Conservation (phyloP, 2,113 vertebrate species). For the Sebastes fasciatus region DNA sequence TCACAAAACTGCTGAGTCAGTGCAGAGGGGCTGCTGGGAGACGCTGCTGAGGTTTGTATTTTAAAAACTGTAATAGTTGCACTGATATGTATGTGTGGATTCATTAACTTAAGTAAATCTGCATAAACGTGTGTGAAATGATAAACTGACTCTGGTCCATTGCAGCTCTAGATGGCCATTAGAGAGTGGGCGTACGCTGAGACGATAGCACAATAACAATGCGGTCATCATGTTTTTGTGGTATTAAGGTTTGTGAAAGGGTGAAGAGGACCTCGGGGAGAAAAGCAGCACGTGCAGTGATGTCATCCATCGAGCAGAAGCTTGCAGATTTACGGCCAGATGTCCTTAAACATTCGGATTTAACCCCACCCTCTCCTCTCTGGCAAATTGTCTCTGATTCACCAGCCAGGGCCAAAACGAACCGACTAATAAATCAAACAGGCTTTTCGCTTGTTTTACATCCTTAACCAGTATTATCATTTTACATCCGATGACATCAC, state of each 20-base stretch:
- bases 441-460: constrained; percentile 27
- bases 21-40: not conserved
- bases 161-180: not conserved
- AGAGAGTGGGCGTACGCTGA: constrained; percentile 35
- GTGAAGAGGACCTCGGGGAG: constrained; percentile 33
- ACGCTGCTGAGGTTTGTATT: not conserved
- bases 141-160: constrained; percentile 6
- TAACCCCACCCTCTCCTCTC: constrained; percentile 55
- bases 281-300: constrained; percentile 50
- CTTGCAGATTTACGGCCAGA: constrained; percentile 65
- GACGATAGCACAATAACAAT: constrained; percentile 32
- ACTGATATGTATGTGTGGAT: not conserved
- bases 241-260: constrained; percentile 41
- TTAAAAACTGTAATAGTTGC: not conserved
- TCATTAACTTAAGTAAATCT: not conserved
- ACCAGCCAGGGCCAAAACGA: not conserved
- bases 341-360: constrained; percentile 50
- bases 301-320: constrained; percentile 62
- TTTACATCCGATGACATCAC: constrained; percentile 34
- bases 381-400: constrained; percentile 41
- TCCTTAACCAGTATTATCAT: constrained; percentile 28
- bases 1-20: constrained; percentile 54
- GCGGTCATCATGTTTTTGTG: constrained; percentile 45
- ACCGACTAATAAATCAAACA: constrained; percentile 52
- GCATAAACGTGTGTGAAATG: not conserved